Evolutionary conservation across 2,888 invertebrate genomes (phyloP).

Genomic region (Hedychridium roseum): DNA sequence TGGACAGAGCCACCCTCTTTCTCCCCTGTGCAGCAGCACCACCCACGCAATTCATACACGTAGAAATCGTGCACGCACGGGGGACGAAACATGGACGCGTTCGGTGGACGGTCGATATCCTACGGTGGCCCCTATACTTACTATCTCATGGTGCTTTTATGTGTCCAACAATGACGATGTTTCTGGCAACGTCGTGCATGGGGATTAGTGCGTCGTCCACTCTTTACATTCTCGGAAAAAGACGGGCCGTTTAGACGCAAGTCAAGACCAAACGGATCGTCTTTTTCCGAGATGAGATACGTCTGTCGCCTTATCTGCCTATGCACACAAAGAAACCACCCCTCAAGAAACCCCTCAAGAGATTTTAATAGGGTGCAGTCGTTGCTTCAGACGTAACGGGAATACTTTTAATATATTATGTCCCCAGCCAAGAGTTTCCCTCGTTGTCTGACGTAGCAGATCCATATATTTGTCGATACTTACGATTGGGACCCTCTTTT

Average conservation of each 20-base stretch:
- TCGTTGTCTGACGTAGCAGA: background rate
- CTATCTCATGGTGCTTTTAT: slow-evolving; percentile 38
- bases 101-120: slow-evolving; percentile 35
- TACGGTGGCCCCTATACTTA: slow-evolving; percentile 22
- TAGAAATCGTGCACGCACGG: slow-evolving; percentile 5
- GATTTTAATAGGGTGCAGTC: too few relatives aligned
- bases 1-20: background rate
- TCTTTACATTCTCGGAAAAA: too few relatives aligned
- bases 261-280: too few relatives aligned
- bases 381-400: too few relatives aligned
- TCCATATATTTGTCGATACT: too few relatives aligned
- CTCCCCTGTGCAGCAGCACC: background rate
- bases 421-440: background rate
- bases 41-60: slow-evolving; percentile 1
- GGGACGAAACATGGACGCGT: background rate
- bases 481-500: background rate
- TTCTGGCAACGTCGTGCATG: slow-evolving; percentile 25
- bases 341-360: too few relatives aligned
- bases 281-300: too few relatives aligned
- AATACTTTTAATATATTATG: too few relatives aligned
- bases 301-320: too few relatives aligned
- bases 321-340: too few relatives aligned
- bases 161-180: slow-evolving; percentile 35
- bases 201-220: too few relatives aligned
- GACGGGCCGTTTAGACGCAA: too few relatives aligned